A percentile compares a stretch with the other conserved stretches of the same genome.
phyloP scores from a whole-genome alignment of 1,140 invertebrate species.

The Hylaeus volcanicus region DNA sequence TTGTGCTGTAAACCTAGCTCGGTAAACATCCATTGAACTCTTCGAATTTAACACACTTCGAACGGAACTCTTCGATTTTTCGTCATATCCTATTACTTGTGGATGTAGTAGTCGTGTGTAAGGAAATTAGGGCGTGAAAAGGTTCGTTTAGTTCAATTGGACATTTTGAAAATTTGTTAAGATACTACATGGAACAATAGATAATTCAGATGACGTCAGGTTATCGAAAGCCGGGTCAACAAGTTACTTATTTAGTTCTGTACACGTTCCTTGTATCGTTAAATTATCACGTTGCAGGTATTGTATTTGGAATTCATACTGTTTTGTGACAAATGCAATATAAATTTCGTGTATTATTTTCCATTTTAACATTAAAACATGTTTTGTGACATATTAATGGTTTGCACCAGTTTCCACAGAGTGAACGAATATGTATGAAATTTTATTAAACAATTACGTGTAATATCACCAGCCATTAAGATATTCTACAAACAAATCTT shows the following conservation, averaged over 20 bases:
- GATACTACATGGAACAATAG: background rate
- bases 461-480: constrained; percentile 13
- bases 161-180: constrained; percentile 4
- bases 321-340: background rate
- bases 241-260: background rate
- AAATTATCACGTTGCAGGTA: background rate
- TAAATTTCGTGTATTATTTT: constrained; percentile 10
- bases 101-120: constrained; percentile 1
- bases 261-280: background rate
- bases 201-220: background rate
- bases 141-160: constrained; percentile 33
- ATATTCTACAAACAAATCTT: constrained; percentile 16
- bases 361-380: background rate
- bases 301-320: constrained; percentile 2
- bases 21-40: background rate
- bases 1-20: background rate
- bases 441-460: constrained; percentile 15
- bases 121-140: constrained; percentile 54
- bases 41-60: background rate
- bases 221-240: constrained; percentile 9
- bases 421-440: background rate
- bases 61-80: constrained; percentile 33
- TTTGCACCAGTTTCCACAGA: background rate
- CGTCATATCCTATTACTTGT: constrained; percentile 37
- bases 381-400: constrained; percentile 16